Evolutionary conservation across 1,140 invertebrate species (phyloP).

Genomic region (Aphis gossypii): DNA sequence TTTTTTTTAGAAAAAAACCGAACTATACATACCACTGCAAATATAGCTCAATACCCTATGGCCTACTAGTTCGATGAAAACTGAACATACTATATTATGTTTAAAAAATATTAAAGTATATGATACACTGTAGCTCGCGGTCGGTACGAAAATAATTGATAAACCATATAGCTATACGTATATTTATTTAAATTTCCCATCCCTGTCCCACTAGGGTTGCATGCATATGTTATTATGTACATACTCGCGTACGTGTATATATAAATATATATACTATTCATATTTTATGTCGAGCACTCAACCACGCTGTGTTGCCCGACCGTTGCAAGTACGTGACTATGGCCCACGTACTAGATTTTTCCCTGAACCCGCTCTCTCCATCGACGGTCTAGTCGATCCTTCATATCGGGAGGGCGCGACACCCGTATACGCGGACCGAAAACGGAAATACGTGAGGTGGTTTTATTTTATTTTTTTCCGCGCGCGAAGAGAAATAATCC

Average conservation of each 20-base stretch:
- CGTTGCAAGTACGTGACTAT: conserved; percentile 16
- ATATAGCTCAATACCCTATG: not conserved
- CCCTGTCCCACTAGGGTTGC: not conserved
- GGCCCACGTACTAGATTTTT: not conserved
- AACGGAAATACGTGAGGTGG: not conserved
- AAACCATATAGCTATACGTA: not conserved
- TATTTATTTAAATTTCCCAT: not conserved
- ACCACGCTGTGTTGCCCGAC: not conserved
- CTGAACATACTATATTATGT: not conserved
- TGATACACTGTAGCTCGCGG: not conserved
- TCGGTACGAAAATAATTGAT: not conserved
- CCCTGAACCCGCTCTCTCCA: not conserved
- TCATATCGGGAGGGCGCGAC: not conserved
- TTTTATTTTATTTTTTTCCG: not conserved
- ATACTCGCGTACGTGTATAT: not conserved
- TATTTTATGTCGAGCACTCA: not conserved
- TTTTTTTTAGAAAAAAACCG: no score
- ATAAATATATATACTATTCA: not conserved
- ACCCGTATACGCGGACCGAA: not conserved
- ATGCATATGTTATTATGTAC: not conserved
- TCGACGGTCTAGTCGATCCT: not conserved
- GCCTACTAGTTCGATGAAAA: not conserved
- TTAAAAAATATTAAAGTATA: not conserved
- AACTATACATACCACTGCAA: not conserved
- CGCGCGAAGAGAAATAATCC: not conserved